phyloP scores from a whole-genome alignment of 2,797 vertebrate species.

The Heteromormyrus szaboi region DNA sequence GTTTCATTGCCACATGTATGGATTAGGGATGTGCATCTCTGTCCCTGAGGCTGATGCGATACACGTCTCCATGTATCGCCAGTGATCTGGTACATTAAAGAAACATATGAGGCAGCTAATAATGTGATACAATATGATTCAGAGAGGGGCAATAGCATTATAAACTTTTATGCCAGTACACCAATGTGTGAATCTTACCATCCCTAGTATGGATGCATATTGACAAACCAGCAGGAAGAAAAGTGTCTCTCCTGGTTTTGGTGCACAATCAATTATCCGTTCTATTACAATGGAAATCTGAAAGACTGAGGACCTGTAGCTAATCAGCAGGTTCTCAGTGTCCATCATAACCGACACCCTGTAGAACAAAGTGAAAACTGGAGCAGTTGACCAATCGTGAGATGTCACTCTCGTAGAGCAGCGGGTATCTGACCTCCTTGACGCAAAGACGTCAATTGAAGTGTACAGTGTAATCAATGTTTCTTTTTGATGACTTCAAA shows the following conservation, averaged over 20 bases:
- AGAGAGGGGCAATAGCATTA: background rate
- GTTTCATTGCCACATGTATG: background rate
- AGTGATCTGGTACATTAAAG: background rate
- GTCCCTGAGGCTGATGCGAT: background rate
- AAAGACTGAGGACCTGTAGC: background rate
- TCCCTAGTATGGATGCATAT: background rate
- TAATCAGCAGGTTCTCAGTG: slow-evolving; percentile 47
- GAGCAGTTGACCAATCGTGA: slow-evolving; percentile 60
- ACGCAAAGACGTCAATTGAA: slow-evolving; percentile 78
- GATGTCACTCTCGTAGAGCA: slow-evolving; percentile 74
- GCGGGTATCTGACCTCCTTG: slow-evolving; percentile 74
- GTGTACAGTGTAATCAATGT: slow-evolving; percentile 54
- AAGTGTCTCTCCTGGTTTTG: background rate
- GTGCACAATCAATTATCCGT: background rate
- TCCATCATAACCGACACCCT: slow-evolving; percentile 78
- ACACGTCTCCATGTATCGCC: background rate
- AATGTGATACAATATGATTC: background rate
- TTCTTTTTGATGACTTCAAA: background rate
- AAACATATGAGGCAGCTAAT: background rate
- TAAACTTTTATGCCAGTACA: background rate
- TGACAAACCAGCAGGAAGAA: background rate
- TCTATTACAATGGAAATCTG: background rate
- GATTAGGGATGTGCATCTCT: background rate
- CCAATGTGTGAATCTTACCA: background rate
- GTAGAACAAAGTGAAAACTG: slow-evolving; percentile 82